phyloP scores from a whole-genome alignment of 2,113 vertebrate genomes.

The Silurus glanis region DNA sequence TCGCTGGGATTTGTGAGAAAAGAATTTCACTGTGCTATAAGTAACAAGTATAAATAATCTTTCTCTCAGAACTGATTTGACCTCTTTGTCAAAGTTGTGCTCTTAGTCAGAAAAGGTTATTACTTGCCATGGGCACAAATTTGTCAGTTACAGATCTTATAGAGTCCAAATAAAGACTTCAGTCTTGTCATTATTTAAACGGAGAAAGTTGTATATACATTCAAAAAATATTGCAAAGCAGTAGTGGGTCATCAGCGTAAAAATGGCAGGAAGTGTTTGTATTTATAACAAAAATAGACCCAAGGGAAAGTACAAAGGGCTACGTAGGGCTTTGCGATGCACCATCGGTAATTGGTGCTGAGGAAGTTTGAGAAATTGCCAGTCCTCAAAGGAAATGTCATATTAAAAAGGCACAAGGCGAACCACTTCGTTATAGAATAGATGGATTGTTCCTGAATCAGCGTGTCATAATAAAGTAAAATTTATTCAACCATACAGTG shows the following conservation, averaged over 20 bases:
- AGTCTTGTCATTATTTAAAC: background rate
- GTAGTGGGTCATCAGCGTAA: background rate
- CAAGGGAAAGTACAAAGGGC: background rate
- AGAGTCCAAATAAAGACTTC: background rate
- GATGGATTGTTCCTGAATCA: background rate
- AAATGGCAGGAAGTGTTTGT: background rate
- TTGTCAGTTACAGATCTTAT: background rate
- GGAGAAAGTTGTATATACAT: background rate
- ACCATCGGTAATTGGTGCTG: background rate
- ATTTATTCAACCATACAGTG: background rate
- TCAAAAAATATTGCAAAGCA: background rate
- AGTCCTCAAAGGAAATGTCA: background rate
- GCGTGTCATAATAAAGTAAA: background rate
- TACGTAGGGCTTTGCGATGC: background rate
- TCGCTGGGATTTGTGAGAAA: no score
- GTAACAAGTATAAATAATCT: no score
- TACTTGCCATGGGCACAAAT: background rate
- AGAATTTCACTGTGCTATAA: no score
- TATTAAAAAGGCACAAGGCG: background rate
- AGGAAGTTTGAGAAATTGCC: constrained; percentile 1
- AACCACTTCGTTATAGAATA: background rate
- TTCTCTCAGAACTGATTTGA: no score
- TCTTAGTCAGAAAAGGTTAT: background rate
- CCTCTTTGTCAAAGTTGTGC: no score
- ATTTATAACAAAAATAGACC: background rate